Base-by-base conservation (phyloP, 2,113 vertebrate genomes). In the Vulpes vulpes region DNA sequence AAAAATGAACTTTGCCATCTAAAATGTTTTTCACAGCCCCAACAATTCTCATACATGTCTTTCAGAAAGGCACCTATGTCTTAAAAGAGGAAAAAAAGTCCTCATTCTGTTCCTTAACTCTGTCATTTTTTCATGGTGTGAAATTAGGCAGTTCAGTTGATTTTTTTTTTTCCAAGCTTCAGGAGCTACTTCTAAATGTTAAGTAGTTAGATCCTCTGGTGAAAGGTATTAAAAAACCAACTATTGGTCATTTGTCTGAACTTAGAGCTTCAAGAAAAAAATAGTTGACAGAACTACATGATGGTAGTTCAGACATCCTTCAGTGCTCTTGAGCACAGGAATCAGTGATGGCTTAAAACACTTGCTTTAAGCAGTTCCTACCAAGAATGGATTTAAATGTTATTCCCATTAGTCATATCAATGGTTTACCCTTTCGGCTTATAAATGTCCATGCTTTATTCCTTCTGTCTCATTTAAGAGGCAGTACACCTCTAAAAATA, bases 391-490 rank as follows among this genome's bases (percentile, higher is more conserved):
- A 84, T 23, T 90, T 84, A 35, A 53, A n/a, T 57, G 27, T 81
- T 81, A 59, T 20, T 87, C 38, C 92, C n/a, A 0, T 90, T 89
- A 74, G 53, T 94, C 71, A 90, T 38, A 49, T 64, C 38, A 51
- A 0, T 85, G 78, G 79, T 79, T 83, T 91, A 43, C 57, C 55
- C 19, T 0, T 83, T 51, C 23, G 62, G 43, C 49, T 79, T 92
- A 38, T 65, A n/a, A 64, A 71, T 85, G 84, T 43, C 71, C 5
- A 8, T 88, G 7, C 51, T 96, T 88, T 89, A 78, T 67, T 55
- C 51, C 80, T 94, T 81, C 65, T 96, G 51, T 89, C 43, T 97
- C 74, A 49, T 53, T 92, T 84, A 82, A 86, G 79, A 93, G 80
- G 71, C 32, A 19, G 8, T 67, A 59, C 19, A 27, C 74, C 89